A percentile compares a stretch with the other conserved stretches of the same genome.
phyloP scores from a whole-genome alignment of 2,888 invertebrate species.

The Agrilus cyanescens region DNA sequence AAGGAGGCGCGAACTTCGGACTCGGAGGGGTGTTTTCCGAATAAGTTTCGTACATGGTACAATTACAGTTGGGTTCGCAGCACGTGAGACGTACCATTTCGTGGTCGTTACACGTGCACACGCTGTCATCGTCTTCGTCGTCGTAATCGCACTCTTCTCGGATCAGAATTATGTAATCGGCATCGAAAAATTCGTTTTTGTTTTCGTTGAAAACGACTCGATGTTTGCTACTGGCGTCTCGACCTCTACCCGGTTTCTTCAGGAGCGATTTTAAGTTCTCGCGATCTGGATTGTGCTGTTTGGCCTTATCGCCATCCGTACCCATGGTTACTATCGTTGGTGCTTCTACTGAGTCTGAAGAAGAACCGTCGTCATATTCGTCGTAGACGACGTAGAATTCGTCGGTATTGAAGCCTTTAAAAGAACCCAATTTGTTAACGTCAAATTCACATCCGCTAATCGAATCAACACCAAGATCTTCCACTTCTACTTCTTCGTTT shows the following conservation, averaged over 20 bases:
- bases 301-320: slow-evolving; percentile 28
- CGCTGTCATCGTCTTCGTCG: slow-evolving; percentile 60
- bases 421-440: slow-evolving; percentile 23
- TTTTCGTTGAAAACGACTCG: slow-evolving; percentile 82
- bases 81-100: slow-evolving; percentile 51
- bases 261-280: slow-evolving; percentile 60
- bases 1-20: slow-evolving; percentile 52
- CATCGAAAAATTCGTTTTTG: slow-evolving; percentile 83
- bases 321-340: slow-evolving; percentile 39
- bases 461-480: slow-evolving; percentile 11
- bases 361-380: slow-evolving; percentile 28
- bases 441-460: slow-evolving; percentile 28
- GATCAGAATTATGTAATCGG: slow-evolving; percentile 83
- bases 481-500: slow-evolving; percentile 3
- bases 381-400: slow-evolving; percentile 30
- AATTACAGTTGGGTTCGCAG: slow-evolving; percentile 54
- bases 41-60: slow-evolving; percentile 29
- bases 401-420: slow-evolving; percentile 19
- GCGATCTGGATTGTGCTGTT: slow-evolving; percentile 47
- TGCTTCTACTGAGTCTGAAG: slow-evolving; percentile 16
- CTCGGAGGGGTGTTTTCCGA: slow-evolving; percentile 35
- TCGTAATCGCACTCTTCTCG: slow-evolving; percentile 79
- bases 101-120: slow-evolving; percentile 61
- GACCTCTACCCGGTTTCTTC: slow-evolving; percentile 60
- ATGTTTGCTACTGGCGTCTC: slow-evolving; percentile 38